phyloP scores from a whole-genome alignment of 2,113 vertebrate species.

The Hydropotes inermis region DNA sequence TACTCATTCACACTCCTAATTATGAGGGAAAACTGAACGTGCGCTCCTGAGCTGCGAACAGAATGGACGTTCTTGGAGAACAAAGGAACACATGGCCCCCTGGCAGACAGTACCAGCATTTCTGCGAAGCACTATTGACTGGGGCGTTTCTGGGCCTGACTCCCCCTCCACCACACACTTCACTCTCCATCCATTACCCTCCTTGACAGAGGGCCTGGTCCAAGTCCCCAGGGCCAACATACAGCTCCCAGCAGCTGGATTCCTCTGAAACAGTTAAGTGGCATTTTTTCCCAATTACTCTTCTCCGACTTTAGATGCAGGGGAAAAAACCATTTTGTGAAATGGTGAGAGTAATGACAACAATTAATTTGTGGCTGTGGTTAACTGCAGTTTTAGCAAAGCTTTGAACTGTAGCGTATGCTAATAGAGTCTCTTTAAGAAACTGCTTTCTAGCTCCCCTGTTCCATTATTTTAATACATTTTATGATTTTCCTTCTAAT shows the following conservation, averaged over 20 bases:
- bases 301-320: conserved; percentile 57
- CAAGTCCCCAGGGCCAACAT: conserved; percentile 41
- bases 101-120: conserved; percentile 31
- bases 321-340: neutral
- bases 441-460: neutral
- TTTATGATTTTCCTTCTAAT: neutral
- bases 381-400: neutral
- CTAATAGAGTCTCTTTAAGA: neutral
- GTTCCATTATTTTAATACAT: neutral
- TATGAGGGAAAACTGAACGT: conserved; percentile 45
- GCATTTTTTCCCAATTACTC: conserved; percentile 70
- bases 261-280: conserved; percentile 70
- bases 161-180: conserved; percentile 10
- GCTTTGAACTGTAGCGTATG: neutral
- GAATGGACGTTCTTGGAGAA: conserved; percentile 65
- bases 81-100: conserved; percentile 74
- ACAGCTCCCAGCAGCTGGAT: conserved; percentile 51
- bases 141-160: neutral
- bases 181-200: conserved; percentile 42
- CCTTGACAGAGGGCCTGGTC: neutral
- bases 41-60: rapidly evolving
- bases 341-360: neutral
- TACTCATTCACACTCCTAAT: conserved; percentile 42
- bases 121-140: conserved; percentile 6
- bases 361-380: conserved; percentile 23